These are phyloP conservation scores for Dynastes tityus DNA, from an alignment of 2,888 invertebrate species.

Conservation along the genomic window DNA sequence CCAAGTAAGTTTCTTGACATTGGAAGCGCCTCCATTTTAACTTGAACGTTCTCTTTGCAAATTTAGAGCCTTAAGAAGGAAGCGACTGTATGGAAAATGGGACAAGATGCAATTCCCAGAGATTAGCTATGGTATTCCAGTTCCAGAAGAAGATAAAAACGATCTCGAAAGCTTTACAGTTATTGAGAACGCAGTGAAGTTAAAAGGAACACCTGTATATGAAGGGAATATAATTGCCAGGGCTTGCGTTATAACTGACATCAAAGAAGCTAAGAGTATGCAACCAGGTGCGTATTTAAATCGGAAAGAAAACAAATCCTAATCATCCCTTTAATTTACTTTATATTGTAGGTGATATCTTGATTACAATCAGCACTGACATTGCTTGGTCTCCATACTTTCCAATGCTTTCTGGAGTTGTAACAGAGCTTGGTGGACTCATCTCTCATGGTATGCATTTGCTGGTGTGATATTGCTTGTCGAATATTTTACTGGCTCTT, in stretches of 20 bases:
- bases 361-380: slow-evolving; percentile 85
- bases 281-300: slow-evolving; percentile 61
- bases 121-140: slow-evolving; percentile 67
- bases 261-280: slow-evolving; percentile 74
- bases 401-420: slow-evolving; percentile 83
- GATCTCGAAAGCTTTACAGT: slow-evolving; percentile 36
- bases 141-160: slow-evolving; percentile 56
- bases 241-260: slow-evolving; percentile 80
- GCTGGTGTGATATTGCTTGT: too few relatives aligned
- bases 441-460: slow-evolving; percentile 81
- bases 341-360: slow-evolving; percentile 76
- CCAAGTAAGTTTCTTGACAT: slow-evolving; percentile 72
- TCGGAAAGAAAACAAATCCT: slow-evolving; percentile 2
- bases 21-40: neutral
- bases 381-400: slow-evolving; percentile 92
- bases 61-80: slow-evolving; percentile 78
- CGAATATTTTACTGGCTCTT: neutral
- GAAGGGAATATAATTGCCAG: slow-evolving; percentile 79
- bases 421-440: slow-evolving; percentile 87
- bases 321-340: neutral
- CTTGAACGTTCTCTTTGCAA: neutral
- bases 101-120: slow-evolving; percentile 78
- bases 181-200: slow-evolving; percentile 53
- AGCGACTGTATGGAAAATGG: slow-evolving; percentile 76
- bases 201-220: slow-evolving; percentile 80